Evolutionary conservation across 2,888 invertebrate species (phyloP), one percentile per base, ranked within the genome.

Genomic region (Mesochorus sp.): DNA sequence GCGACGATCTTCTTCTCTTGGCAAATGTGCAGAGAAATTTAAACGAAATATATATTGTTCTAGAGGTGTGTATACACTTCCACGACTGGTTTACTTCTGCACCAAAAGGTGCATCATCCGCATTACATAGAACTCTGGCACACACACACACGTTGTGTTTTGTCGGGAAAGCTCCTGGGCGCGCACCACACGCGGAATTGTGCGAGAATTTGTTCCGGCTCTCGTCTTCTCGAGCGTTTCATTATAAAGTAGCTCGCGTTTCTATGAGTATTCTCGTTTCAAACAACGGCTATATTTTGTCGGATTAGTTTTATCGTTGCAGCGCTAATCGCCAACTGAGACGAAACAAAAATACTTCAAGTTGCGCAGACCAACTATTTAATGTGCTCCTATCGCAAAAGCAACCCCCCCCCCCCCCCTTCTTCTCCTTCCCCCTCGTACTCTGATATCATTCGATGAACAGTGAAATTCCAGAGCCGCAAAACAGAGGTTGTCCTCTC

Each of bases 391-490:
- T n/a, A n/a, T n/a, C n/a, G n/a, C n/a, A n/a, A n/a, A n/a, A n/a
- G n/a, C n/a, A n/a, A n/a, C n/a, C n/a, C n/a, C n/a, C n/a, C n/a
- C n/a, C n/a, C n/a, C n/a, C n/a, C n/a, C n/a, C n/a, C n/a, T n/a
- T n/a, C n/a, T n/a, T n/a, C n/a, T n/a, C n/a, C n/a, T n/a, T n/a
- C n/a, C n/a, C n/a, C n/a, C n/a, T n/a, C n/a, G n/a, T n/a, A n/a
- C n/a, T n/a, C 85, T 84, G 84, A 88, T 86, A 85, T 86, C 83
- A 79, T 81, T 82, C 83, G 80, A 80, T 83, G 83, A 84, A 84
- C 85, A 83, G 82, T 88, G 88, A 88, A 88, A 86, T 88, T 88
- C 83, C 87, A 85, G 80, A 84, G 85, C 83, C 85, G 86, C 84
- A 5, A 12, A 10, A 62, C 19, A 31, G 26, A 12, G 42, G 55